Percentiles rank a stretch among this genome's conserved stretches.
These are phyloP conservation scores for Spodoptera picta DNA, from an alignment of 2,888 invertebrate genomes.

Conservation along the genomic window DNA sequence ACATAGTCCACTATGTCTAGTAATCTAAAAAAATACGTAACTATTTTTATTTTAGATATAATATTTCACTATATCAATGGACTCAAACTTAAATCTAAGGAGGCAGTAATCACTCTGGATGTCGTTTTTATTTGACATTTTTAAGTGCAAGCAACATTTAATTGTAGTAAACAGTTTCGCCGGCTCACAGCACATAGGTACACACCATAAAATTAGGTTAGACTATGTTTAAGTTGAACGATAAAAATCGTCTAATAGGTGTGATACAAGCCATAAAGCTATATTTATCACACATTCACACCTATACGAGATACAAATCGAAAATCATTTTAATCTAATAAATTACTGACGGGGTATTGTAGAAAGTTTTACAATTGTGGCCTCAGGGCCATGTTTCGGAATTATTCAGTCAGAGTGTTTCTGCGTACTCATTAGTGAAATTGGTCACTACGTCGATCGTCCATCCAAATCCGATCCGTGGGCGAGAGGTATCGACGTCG, in stretches of 20 bases:
- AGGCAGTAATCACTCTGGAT: too few relatives aligned
- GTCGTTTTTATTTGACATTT: too few relatives aligned
- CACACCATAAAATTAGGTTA: too few relatives aligned
- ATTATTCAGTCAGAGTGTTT: slow-evolving; percentile 49
- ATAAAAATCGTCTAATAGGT: neutral
- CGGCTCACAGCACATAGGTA: too few relatives aligned
- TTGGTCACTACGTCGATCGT: slow-evolving; percentile 49
- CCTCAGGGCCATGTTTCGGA: slow-evolving; percentile 36
- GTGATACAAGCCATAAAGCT: neutral
- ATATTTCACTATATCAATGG: too few relatives aligned
- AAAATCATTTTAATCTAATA: slow-evolving; percentile 29
- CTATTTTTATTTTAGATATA: too few relatives aligned
- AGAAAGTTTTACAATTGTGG: slow-evolving; percentile 49
- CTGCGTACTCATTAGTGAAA: slow-evolving; percentile 68
- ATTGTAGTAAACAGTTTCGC: too few relatives aligned
- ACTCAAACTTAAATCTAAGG: too few relatives aligned
- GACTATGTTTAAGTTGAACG: too few relatives aligned
- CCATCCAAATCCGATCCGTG: slow-evolving; percentile 31
- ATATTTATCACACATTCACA: slow-evolving; percentile 20
- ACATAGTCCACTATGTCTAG: too few relatives aligned
- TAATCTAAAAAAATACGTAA: too few relatives aligned
- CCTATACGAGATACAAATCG: slow-evolving; percentile 22
- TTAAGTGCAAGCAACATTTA: too few relatives aligned
- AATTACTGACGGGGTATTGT: slow-evolving; percentile 25
- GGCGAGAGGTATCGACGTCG: slow-evolving; percentile 39